A percentile compares a stretch with the other conserved stretches of the same genome.
Evolutionary conservation across 2,113 vertebrate species (phyloP).

Genomic region (Ptilonorhynchus violaceus): DNA sequence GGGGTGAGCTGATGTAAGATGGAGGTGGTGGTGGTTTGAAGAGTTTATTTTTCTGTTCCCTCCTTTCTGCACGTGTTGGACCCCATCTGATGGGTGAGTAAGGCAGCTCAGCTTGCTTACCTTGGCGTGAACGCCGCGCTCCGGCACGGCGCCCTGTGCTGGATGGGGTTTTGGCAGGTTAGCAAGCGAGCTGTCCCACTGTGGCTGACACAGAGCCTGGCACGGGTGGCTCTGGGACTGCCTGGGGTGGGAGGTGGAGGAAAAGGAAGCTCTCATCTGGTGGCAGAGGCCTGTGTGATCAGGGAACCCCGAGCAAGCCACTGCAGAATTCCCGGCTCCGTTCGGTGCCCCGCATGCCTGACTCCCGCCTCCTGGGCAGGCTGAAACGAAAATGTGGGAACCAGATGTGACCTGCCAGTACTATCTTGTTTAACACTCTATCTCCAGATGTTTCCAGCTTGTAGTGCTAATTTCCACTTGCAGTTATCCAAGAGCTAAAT

Average conservation of each 20-base stretch:
- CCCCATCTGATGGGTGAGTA: neutral
- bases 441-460: constrained; percentile 46
- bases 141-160: rapidly evolving
- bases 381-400: constrained; percentile 4
- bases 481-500: neutral
- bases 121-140: rapidly evolving
- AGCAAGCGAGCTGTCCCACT: neutral
- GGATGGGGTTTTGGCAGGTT: neutral
- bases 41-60: neutral
- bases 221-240: neutral
- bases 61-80: neutral
- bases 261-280: neutral
- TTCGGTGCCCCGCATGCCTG: rapidly evolving
- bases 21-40: neutral
- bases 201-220: neutral
- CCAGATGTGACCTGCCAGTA: neutral
- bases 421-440: constrained; percentile 22
- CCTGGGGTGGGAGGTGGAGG: neutral
- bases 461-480: constrained; percentile 27
- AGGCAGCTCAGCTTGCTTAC: neutral
- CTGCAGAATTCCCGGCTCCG: rapidly evolving
- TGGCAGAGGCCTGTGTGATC: neutral
- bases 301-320: neutral
- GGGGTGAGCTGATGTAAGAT: neutral
- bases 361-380: neutral